Evolutionary conservation across 2,113 vertebrate genomes (phyloP), one percentile per base, ranked within the genome.

Genomic region (Heterochromis multidens): DNA sequence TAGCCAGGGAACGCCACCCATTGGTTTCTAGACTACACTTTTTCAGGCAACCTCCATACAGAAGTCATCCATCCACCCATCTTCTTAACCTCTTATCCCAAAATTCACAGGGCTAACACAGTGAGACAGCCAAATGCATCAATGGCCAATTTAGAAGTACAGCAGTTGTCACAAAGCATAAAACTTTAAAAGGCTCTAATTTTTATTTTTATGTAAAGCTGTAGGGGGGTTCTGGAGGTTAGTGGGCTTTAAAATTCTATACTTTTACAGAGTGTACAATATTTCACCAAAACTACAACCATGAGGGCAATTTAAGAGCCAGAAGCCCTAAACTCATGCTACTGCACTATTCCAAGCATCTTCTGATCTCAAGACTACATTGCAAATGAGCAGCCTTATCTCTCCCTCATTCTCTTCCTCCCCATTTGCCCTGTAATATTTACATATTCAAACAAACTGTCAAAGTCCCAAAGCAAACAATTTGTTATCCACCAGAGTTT

Each of bases 391-490:
- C 62, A 54, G 81, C 12, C 58, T 94, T 82, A 91, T 90, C 84
- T 82, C 80, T 46, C 63, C 21, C 78, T 91, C 63, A 57, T 56
- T 84, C 72, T 52, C 62, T 74, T 80, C 57, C 87, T 85, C 79
- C 23, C 77, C 56, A 31, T 81, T 79, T 67, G 56, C 88, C 77
- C 56, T 35, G 61, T 81, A 65, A 63, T 90, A 94, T 95, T 92
- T 93, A 91, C 93, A 95, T 95, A 95, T 93, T 94, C 94, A 94
- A 94, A 93, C 94, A 91, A 92, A 88, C 91, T 92, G 92, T 94
- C 94, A 96, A 89, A 95, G 87, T 87, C 84, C 80, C 77, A 80
- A 92, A 94, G 95, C 92, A 94, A 94, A 94, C 94, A 88, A 90
- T 93, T 94, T 94, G 89, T 92, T 94, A 95, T 92, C 92, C 86